phyloP scores from a whole-genome alignment of 1,140 invertebrate genomes.

The Gonioctena quinquepunctata region DNA sequence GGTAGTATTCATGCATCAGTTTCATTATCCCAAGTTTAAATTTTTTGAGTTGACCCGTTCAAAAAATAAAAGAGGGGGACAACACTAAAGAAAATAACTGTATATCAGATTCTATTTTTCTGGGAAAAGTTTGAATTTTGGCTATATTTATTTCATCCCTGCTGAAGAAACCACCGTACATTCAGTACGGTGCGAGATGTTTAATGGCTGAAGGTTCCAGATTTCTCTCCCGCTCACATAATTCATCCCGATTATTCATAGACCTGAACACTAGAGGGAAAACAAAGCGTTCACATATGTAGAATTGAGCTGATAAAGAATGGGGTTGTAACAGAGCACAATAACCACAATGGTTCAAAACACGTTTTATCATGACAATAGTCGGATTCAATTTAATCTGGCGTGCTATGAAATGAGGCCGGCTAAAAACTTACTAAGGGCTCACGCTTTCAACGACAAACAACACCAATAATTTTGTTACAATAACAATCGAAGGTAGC shows the following conservation, averaged over 20 bases:
- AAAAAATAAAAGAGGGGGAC: no score
- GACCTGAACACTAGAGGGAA: constrained; percentile 10
- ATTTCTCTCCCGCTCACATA: background rate
- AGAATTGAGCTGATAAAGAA: constrained; percentile 30
- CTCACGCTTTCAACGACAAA: constrained; percentile 27
- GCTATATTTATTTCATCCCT: no score
- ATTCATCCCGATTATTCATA: background rate
- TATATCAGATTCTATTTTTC: no score
- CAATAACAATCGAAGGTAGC: constrained; percentile 27
- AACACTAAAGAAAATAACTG: no score
- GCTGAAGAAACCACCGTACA: no score
- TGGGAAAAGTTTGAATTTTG: no score
- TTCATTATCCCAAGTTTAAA: no score
- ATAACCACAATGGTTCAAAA: constrained; percentile 46
- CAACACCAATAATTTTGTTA: constrained; percentile 22
- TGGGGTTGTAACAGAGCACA: constrained; percentile 40
- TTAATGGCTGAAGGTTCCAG: no score
- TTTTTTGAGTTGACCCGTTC: no score
- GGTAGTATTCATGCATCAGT: no score
- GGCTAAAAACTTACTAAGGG: constrained; percentile 30
- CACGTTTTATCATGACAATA: constrained; percentile 47
- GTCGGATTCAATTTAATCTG: constrained; percentile 47
- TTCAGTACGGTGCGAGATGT: no score
- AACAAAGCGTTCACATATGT: constrained; percentile 20
- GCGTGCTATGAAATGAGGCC: constrained; percentile 36